phyloP scores from a whole-genome alignment of 2,888 invertebrate genomes.

The Brenthis daphne region DNA sequence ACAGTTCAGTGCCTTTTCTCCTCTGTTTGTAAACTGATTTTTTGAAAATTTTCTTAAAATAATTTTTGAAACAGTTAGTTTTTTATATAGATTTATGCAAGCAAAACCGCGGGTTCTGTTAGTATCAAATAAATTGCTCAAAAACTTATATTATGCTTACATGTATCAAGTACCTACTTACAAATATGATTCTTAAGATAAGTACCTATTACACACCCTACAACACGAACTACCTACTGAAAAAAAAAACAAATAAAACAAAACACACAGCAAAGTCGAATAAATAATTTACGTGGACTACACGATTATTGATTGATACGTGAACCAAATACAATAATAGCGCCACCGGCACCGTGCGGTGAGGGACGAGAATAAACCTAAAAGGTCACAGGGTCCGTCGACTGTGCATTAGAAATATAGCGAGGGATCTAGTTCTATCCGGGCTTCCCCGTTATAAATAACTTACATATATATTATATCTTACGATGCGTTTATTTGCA shows the following conservation, averaged over 20 bases:
- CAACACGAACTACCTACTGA: neutral
- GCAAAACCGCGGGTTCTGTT: too few species aligned
- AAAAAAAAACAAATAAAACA: neutral
- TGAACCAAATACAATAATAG: slow-evolving; percentile 18
- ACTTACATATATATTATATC: neutral
- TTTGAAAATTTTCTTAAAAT: too few species aligned
- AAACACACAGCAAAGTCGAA: neutral
- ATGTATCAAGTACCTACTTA: too few species aligned
- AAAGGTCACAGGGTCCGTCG: slow-evolving; percentile 37
- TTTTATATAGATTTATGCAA: too few species aligned
- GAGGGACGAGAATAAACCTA: slow-evolving; percentile 36
- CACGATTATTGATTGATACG: slow-evolving; percentile 29
- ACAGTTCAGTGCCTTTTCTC: too few species aligned
- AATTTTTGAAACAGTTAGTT: too few species aligned
- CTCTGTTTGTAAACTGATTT: too few species aligned
- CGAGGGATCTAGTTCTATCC: neutral
- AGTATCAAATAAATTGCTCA: too few species aligned
- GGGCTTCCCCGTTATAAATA: neutral
- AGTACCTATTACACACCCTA: neutral
- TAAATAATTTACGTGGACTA: neutral
- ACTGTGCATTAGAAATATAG: slow-evolving; percentile 3
- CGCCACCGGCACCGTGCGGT: slow-evolving; percentile 14
- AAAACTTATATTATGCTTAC: too few species aligned
- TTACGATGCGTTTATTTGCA: neutral
- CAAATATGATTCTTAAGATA: neutral